Evolutionary conservation across 2,113 vertebrate species (phyloP), one percentile per base, ranked within the genome.

Genomic region (Chitala chitala): DNA sequence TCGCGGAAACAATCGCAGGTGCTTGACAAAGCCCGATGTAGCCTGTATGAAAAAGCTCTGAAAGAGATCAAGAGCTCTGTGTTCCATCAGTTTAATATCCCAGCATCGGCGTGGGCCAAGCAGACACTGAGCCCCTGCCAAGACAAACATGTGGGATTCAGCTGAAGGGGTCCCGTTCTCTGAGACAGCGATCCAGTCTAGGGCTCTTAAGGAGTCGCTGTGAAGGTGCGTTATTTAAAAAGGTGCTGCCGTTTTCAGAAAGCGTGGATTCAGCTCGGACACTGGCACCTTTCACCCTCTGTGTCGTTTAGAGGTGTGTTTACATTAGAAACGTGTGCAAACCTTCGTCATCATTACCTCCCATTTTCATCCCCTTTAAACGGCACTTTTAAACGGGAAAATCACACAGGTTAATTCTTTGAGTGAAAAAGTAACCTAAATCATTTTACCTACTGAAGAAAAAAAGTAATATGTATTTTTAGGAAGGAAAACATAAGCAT

Each of bases 341-440:
- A 90, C 92, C 91, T 95, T 93, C 94, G 93, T 97, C 95, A 98
- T 89, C 77, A 79, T 90, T 90, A 93, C 92, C 93, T 94, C 92
- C 85, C 77, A 86, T 91, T 90, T 91, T 89, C 84, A 88, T 86
- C 84, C 78, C 74, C 78, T 81, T 85, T 84, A n/a, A n/a, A n/a
- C n/a, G n/a, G n/a, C n/a, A n/a, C n/a, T n/a, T n/a, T n/a, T n/a
- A n/a, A n/a, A n/a, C n/a, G n/a, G n/a, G n/a, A n/a, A n/a, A n/a
- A n/a, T n/a, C n/a, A n/a, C n/a, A n/a, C n/a, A n/a, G n/a, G n/a
- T n/a, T n/a, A n/a, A n/a, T n/a, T n/a, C n/a, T n/a, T n/a, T n/a
- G n/a, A n/a, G n/a, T n/a, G n/a, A n/a, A n/a, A n/a, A n/a, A n/a
- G n/a, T n/a, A n/a, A n/a, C n/a, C n/a, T n/a, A n/a, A n/a, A n/a